Evolutionary conservation across 1,140 invertebrate genomes (phyloP), one percentile per base, ranked within the genome.

Genomic region (Nasonia giraulti): DNA sequence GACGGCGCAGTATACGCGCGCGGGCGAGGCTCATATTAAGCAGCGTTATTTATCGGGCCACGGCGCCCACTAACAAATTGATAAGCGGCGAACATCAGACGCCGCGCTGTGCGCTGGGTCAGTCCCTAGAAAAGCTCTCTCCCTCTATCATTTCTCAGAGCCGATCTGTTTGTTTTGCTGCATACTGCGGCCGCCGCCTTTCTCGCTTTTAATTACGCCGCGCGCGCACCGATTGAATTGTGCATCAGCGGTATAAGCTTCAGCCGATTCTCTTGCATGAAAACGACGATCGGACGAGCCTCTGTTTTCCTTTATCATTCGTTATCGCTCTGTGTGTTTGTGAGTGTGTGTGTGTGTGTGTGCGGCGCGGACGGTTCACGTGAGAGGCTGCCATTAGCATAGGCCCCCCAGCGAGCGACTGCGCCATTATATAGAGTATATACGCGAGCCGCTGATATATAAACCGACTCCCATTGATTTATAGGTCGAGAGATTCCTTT

Each of bases 41-140:
- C 87, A 91, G 90, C 82, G 87, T 91, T 91, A 91, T 91, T 91
- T 91, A 91, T 91, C 85, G 90, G 83, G 88, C 47, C 12, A 27
- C 20, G 27, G 75, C 82, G 62, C 14, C 14, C 75, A 7, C 27
- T 91, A 91, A 91, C 90, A 92, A 92, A 92, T 92, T 92, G 91
- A 91, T 92, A 92, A 92, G 90, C 90, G 90, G 90, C 89, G 80
- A 90, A 91, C 82, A 91, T 92, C 91, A 91, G 85, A 91, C 47
- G 80, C 47, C 27, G 71, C 27, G 71, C 76, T 44, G 33, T 37
- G 62, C 66, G 44, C 73, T 69, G 31, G 73, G 47, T 75, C 81
- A 76, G 73, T 11, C 27, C 71, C 40, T 74, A 62, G 47, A 55
- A 74, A 82, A 82, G 68, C 23, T 55, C 37, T 69, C 55, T 31